Evolutionary conservation across 2,113 vertebrate genomes (phyloP), one percentile per base, ranked within the genome.

Genomic region (Myotis lucifugus): DNA sequence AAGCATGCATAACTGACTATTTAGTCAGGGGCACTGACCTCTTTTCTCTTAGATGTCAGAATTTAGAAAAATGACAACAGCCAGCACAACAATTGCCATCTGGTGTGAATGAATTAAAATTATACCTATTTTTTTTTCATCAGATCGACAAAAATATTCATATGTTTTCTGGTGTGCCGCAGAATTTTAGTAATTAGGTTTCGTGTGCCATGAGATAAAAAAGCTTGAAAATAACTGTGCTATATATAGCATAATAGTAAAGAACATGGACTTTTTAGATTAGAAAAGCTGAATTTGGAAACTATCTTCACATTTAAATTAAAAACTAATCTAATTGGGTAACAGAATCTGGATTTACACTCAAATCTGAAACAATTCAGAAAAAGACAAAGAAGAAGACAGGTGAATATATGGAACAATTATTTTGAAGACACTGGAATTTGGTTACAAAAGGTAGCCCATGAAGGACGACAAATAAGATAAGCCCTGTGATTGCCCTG

Each of bases 231-330:
- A 77, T n/a, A 17, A 12, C 29, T 83, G 14, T 61, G 64, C 8
- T 48, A 8, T 32, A 67, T 48, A 8, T 32, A 67, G 13, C 18
- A 78, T 66, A 94, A 72, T 25, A 5, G 11, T 54, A 70, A 88
- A 93, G 52, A 54, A 7, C 32, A 67, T 61, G 19, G 19, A 74
- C 5, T 32, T 70, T 91, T 91, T 42, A n/a, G 37, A 32, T 6
- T 42, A 59, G 52, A 86, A 77, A 56, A 56, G 67, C 15, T 67
- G 10, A 70, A 90, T 85, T 83, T 12, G 48, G 52, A 70, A 66
- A 48, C 18, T 77, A 6, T 73, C 27, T 87, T 97, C 32, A 92
- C 4, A 84, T n/a, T 5, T 50, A 92, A 83, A 72, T 76, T 90
- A 90, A 88, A 88, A 81, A 84, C 8, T 91, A 84, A 37, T 37